These are phyloP conservation scores for Ceraclea dissimilis DNA, from an alignment of 2,888 invertebrate species.

Conservation along the genomic window DNA sequence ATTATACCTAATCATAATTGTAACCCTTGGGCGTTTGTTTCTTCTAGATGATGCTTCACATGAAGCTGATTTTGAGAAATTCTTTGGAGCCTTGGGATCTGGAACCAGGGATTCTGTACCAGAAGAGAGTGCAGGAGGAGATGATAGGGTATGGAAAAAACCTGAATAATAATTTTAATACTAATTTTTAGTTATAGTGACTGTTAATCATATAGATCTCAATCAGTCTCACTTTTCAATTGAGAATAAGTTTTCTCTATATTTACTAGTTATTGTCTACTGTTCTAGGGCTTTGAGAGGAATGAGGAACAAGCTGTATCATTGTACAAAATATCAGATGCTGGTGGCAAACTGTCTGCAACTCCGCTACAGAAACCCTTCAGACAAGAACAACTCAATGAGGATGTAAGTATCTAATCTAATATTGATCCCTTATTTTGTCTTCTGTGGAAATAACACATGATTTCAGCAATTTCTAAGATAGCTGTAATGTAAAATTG, in stretches of 20 bases:
- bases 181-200: no score
- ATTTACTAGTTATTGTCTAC: neutral
- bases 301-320: conserved; percentile 56
- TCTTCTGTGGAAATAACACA: no score
- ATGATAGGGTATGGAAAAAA: conserved; percentile 61
- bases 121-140: conserved; percentile 64
- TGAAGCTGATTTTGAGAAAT: conserved; percentile 57
- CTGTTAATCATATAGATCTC: no score
- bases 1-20: neutral
- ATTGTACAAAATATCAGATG: conserved; percentile 65
- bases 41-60: conserved; percentile 55
- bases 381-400: conserved; percentile 61
- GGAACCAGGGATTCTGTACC: conserved; percentile 61
- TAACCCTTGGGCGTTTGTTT: no score
- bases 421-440: no score
- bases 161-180: no score
- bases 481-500: no score
- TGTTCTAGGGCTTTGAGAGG: conserved; percentile 53
- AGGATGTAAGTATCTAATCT: conserved; percentile 50
- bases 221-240: no score
- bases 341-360: conserved; percentile 55
- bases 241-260: neutral
- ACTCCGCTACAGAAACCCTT: conserved; percentile 66
- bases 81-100: conserved; percentile 75
- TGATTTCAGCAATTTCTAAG: no score